These are phyloP conservation scores for Idaea dimidiata DNA, from an alignment of 2,888 invertebrate species.

Conservation along the genomic window DNA sequence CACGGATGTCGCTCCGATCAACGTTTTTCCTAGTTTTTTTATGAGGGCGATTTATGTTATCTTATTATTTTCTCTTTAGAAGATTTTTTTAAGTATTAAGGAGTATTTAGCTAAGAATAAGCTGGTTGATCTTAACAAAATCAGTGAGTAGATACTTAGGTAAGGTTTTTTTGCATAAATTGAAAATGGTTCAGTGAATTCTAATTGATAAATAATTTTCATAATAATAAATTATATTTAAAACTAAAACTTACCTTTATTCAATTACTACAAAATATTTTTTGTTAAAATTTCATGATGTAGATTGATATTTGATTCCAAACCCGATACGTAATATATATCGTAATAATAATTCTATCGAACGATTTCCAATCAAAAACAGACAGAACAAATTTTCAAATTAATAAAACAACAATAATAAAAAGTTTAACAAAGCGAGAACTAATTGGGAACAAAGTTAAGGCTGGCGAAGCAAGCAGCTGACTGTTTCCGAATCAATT, in stretches of 20 bases:
- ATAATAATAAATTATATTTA: no score
- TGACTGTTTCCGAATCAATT: slow-evolving; percentile 24
- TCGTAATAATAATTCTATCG: not conserved
- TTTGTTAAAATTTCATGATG: no score
- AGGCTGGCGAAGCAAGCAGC: slow-evolving; percentile 9
- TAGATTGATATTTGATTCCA: no score
- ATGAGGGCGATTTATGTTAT: not conserved
- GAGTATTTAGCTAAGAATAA: not conserved
- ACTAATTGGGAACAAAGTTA: slow-evolving; percentile 5
- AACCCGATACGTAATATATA: not conserved
- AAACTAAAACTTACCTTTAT: no score
- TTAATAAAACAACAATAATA: not conserved
- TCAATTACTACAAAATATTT: no score
- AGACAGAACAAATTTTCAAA: not conserved
- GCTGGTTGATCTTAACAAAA: not conserved
- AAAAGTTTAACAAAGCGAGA: not conserved
- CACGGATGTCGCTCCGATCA: not conserved
- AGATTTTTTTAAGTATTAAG: not conserved
- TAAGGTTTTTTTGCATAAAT: no score
- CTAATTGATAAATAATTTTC: no score
- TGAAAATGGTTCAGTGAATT: no score
- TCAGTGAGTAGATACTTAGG: no score
- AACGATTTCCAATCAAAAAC: not conserved
- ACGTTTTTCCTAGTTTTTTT: not conserved
- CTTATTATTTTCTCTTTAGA: not conserved